These are phyloP conservation scores for Hanleya hanleyi DNA, from an alignment of 2,888 invertebrate species.

Conservation along the genomic window DNA sequence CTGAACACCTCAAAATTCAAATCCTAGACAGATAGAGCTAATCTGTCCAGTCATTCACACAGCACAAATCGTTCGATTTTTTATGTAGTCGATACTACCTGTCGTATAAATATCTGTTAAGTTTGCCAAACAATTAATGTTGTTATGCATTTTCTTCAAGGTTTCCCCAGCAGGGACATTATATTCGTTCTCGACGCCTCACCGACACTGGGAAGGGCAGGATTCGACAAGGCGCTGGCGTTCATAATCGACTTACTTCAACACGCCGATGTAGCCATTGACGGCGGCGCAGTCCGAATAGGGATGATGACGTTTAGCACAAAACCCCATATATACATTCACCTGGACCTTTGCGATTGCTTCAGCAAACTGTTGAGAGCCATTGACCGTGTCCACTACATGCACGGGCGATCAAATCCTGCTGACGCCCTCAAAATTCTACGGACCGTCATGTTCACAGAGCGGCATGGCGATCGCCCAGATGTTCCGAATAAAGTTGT, in stretches of 20 bases:
- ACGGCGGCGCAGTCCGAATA: neutral
- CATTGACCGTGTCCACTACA: slow-evolving; percentile 4
- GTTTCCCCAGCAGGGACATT: neutral
- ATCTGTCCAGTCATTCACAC: too few relatives aligned
- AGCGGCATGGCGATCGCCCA: slow-evolving; percentile 30
- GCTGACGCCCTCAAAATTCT: slow-evolving; percentile 31
- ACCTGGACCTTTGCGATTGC: slow-evolving; percentile 1
- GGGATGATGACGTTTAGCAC: slow-evolving; percentile 8
- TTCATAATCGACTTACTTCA: neutral
- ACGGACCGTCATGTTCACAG: slow-evolving; percentile 28
- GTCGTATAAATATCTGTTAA: too few relatives aligned
- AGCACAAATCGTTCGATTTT: too few relatives aligned
- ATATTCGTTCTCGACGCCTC: neutral
- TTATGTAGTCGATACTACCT: too few relatives aligned
- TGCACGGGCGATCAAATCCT: slow-evolving; percentile 37
- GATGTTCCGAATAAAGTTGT: slow-evolving; percentile 33
- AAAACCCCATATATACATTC: neutral
- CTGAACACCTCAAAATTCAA: too few relatives aligned
- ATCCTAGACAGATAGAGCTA: too few relatives aligned
- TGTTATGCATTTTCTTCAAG: neutral
- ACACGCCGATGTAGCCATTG: neutral
- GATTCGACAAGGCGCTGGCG: neutral
- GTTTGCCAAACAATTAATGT: too few relatives aligned
- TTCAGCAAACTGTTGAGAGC: neutral
- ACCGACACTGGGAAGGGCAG: neutral